Conservation (phyloP, 2,113 vertebrate genomes). For the Ptilonorhynchus violaceus region DNA sequence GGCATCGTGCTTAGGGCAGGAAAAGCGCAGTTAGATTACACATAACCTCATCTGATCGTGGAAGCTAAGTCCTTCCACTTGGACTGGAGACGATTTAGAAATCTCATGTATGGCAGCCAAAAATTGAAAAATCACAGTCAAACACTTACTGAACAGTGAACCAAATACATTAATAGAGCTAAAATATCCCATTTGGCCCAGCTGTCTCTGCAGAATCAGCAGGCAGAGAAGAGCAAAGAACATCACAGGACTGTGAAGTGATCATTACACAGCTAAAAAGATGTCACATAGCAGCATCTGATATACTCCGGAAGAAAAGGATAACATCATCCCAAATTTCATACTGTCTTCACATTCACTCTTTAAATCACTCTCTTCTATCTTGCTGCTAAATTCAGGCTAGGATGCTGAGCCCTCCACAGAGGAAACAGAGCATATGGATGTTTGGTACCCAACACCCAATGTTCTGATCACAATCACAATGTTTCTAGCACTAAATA, state of each 20-base stretch:
- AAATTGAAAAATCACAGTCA: neutral
- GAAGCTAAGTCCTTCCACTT: neutral
- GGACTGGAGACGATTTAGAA: neutral
- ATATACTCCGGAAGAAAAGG: neutral
- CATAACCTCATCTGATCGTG: neutral
- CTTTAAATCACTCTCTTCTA: neutral
- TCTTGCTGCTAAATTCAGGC: neutral
- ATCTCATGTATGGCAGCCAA: neutral
- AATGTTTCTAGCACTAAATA: neutral
- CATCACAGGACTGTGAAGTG: neutral
- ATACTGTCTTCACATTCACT: neutral
- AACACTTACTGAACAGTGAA: neutral
- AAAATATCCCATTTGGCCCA: neutral
- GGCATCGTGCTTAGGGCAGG: neutral
- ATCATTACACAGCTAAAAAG: neutral
- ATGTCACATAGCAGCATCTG: neutral
- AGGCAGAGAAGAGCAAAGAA: neutral
- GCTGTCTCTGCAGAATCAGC: neutral
- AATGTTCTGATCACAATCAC: neutral
- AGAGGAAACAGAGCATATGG: neutral
- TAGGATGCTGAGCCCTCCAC: neutral
- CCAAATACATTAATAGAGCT: neutral
- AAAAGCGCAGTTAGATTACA: neutral
- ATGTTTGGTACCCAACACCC: neutral
- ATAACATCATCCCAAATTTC: neutral